Conservation (phyloP, 2,113 vertebrate species). For the Urocynchramus pylzowi region DNA sequence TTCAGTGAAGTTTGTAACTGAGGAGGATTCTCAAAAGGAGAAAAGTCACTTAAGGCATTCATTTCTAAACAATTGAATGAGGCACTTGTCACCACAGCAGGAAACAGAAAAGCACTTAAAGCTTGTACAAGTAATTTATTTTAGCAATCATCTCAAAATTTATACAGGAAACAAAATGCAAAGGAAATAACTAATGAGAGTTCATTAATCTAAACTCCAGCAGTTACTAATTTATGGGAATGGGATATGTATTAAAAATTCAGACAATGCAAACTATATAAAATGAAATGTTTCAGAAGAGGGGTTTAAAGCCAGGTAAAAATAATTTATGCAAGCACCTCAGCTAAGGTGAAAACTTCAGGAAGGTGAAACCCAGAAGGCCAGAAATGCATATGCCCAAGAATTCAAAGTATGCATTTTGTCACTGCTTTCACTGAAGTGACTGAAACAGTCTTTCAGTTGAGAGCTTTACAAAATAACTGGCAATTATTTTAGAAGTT, state of each 20-base stretch:
- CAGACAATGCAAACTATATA: background rate
- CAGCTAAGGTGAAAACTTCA: background rate
- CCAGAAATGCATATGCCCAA: background rate
- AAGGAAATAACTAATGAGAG: constrained; percentile 66
- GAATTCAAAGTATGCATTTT: background rate
- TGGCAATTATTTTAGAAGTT: background rate
- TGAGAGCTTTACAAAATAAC: background rate
- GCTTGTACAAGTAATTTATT: constrained; percentile 63
- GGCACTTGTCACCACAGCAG: constrained; percentile 59
- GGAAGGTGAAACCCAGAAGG: background rate
- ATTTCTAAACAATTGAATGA: constrained; percentile 66
- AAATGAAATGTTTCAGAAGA: background rate
- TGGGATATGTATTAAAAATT: background rate
- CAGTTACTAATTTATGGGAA: constrained; percentile 27
- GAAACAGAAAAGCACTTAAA: constrained; percentile 62
- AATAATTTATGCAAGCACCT: background rate
- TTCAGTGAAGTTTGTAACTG: constrained; percentile 19
- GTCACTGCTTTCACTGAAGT: background rate
- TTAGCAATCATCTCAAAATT: constrained; percentile 61
- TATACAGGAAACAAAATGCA: constrained; percentile 66
- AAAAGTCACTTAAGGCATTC: constrained; percentile 49
- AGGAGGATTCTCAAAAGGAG: constrained; percentile 20
- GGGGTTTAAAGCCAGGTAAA: background rate
- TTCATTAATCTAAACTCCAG: constrained; percentile 57
- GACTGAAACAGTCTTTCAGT: background rate